phyloP scores from a whole-genome alignment of 2,888 invertebrate species.

The Chelonus formosanus region DNA sequence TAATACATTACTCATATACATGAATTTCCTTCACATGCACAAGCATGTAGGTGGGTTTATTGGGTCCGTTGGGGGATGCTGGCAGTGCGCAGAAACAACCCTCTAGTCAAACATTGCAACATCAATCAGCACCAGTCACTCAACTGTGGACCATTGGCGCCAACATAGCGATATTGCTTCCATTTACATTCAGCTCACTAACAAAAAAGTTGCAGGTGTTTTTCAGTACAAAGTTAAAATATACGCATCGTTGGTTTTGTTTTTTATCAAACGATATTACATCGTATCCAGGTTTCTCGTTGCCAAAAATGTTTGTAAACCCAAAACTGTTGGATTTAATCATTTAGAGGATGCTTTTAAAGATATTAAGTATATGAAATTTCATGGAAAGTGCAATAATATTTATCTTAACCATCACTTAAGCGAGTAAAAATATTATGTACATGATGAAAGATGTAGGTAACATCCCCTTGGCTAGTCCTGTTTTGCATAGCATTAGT shows the following conservation, averaged over 20 bases:
- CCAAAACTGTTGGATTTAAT: too few species aligned
- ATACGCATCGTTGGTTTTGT: not conserved
- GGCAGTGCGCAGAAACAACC: conserved; percentile 60
- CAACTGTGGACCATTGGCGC: conserved; percentile 58
- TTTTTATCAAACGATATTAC: not conserved
- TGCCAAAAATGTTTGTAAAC: too few species aligned
- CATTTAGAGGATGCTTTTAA: too few species aligned
- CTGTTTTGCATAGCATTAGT: conserved; percentile 59
- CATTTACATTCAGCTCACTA: conserved; percentile 52
- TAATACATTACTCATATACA: conserved; percentile 22
- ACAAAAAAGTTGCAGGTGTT: conserved; percentile 30
- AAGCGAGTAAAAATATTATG: conserved; percentile 10
- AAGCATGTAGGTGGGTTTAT: conserved; percentile 52
- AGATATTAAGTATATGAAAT: too few species aligned
- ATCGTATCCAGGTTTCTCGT: not conserved
- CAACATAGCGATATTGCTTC: conserved; percentile 61
- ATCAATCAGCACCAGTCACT: conserved; percentile 66
- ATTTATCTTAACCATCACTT: conserved; percentile 30
- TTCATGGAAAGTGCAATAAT: too few species aligned
- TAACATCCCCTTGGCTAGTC: conserved; percentile 21
- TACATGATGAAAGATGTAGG: not conserved
- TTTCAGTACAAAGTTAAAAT: conserved; percentile 27
- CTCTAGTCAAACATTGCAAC: conserved; percentile 65
- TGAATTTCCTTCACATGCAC: not conserved
- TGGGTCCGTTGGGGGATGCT: conserved; percentile 60